phyloP scores from a whole-genome alignment of 2,113 vertebrate genomes.

The Turdus rufiventris region DNA sequence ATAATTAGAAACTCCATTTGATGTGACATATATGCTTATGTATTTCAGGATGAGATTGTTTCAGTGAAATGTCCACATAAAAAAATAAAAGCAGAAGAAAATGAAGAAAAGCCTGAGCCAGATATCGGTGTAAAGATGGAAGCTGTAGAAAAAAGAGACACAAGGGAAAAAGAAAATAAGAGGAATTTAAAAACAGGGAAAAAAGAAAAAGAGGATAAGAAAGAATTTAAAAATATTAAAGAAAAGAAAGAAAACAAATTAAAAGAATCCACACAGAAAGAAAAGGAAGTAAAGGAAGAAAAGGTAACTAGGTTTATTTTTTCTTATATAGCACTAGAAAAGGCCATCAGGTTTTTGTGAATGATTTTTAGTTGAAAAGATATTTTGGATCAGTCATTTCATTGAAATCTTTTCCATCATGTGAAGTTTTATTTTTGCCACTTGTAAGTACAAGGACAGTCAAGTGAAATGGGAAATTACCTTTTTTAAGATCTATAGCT shows the following conservation, averaged over 20 bases:
- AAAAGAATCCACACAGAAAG: conserved; percentile 79
- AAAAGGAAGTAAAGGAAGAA: conserved; percentile 84
- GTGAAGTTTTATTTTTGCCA: neutral
- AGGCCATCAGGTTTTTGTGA: neutral
- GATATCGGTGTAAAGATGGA: conserved; percentile 75
- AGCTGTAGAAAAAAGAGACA: conserved; percentile 76
- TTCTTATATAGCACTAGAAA: neutral
- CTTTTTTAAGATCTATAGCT: neutral
- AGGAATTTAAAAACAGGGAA: neutral
- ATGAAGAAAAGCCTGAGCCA: conserved; percentile 72
- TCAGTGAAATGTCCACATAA: conserved; percentile 77
- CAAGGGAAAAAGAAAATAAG: conserved; percentile 75
- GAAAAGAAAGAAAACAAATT: conserved; percentile 84
- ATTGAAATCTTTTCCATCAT: neutral
- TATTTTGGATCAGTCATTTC: neutral
- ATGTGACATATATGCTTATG: conserved; percentile 52
- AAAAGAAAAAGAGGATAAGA: neutral
- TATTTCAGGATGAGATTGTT: conserved; percentile 75
- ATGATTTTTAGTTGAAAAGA: conserved; percentile 17
- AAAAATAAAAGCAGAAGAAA: conserved; percentile 74
- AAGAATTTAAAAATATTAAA: conserved; percentile 68
- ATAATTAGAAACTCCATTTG: conserved; percentile 24
- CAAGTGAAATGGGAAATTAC: neutral
- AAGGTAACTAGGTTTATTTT: conserved; percentile 64
- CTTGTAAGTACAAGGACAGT: neutral